Conservation (phyloP, 2,888 invertebrate genomes). For the Spisula subtruncata region DNA sequence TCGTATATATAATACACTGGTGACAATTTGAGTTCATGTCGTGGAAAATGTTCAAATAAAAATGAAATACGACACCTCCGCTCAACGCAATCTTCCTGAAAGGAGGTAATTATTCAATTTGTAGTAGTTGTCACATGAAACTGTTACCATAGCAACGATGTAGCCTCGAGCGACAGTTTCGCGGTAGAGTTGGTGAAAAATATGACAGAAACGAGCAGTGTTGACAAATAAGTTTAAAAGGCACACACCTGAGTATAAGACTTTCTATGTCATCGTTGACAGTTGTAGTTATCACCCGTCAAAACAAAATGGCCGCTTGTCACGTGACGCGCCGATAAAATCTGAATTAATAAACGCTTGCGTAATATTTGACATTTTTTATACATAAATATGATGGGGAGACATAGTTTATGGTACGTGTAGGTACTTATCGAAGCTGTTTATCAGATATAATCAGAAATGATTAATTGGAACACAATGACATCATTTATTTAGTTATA, state of each 20-base stretch:
- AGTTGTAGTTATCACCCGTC: slow-evolving; percentile 66
- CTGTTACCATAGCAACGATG: slow-evolving; percentile 63
- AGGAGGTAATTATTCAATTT: slow-evolving; percentile 70
- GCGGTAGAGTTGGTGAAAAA: slow-evolving; percentile 59
- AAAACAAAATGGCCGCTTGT: slow-evolving; percentile 50
- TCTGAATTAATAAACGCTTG: slow-evolving; percentile 57
- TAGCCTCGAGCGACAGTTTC: slow-evolving; percentile 62
- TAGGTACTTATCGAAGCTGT: neutral
- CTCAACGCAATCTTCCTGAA: slow-evolving; percentile 31
- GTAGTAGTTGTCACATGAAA: slow-evolving; percentile 66
- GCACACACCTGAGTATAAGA: slow-evolving; percentile 63
- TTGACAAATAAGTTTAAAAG: slow-evolving; percentile 58
- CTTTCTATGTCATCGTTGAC: slow-evolving; percentile 55
- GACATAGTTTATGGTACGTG: neutral
- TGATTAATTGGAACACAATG: slow-evolving; percentile 29
- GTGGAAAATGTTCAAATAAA: neutral
- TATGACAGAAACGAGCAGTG: slow-evolving; percentile 68
- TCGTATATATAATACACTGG: neutral
- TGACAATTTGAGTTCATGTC: neutral
- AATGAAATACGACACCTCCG: slow-evolving; percentile 32
- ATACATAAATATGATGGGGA: slow-evolving; percentile 10
- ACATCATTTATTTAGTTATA: slow-evolving; percentile 29
- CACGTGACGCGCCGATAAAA: slow-evolving; percentile 60
- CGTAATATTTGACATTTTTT: slow-evolving; percentile 35
- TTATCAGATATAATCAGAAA: slow-evolving; percentile 24